These are phyloP conservation scores for Nothoprocta pentlandii DNA, from an alignment of 2,113 vertebrate species.

Conservation along the genomic window DNA sequence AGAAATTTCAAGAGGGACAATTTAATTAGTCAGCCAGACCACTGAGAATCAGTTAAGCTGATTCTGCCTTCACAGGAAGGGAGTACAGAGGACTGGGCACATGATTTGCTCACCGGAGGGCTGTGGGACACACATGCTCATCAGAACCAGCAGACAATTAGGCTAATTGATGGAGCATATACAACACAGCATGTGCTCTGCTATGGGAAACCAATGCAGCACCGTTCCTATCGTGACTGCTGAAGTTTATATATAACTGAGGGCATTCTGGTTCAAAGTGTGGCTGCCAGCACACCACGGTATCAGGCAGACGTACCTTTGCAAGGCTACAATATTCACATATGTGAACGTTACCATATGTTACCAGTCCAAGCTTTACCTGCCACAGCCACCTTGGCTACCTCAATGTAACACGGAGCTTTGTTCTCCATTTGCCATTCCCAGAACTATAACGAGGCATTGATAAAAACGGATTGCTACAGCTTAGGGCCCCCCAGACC, in stretches of 20 bases:
- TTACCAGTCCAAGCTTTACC: background rate
- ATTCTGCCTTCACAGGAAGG: background rate
- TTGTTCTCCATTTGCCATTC: background rate
- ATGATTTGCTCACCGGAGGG: background rate
- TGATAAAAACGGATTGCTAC: background rate
- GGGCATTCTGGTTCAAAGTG: background rate
- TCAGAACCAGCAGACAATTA: background rate
- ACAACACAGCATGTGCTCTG: fast-evolving
- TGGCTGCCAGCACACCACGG: background rate
- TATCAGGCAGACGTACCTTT: background rate
- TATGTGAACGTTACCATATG: too few relatives aligned
- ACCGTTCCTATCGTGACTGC: background rate
- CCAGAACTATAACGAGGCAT: background rate
- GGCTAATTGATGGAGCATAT: fast-evolving
- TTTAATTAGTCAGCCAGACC: background rate
- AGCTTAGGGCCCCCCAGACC: background rate
- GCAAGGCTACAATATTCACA: background rate
- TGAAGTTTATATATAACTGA: background rate
- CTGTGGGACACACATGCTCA: background rate
- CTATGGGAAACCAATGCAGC: background rate
- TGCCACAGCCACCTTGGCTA: background rate
- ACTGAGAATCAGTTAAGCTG: background rate
- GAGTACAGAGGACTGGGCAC: background rate
- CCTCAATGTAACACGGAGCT: background rate
- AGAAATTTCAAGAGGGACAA: background rate